Conservation (phyloP, 1,140 invertebrate species). For the Cydia amplana region DNA sequence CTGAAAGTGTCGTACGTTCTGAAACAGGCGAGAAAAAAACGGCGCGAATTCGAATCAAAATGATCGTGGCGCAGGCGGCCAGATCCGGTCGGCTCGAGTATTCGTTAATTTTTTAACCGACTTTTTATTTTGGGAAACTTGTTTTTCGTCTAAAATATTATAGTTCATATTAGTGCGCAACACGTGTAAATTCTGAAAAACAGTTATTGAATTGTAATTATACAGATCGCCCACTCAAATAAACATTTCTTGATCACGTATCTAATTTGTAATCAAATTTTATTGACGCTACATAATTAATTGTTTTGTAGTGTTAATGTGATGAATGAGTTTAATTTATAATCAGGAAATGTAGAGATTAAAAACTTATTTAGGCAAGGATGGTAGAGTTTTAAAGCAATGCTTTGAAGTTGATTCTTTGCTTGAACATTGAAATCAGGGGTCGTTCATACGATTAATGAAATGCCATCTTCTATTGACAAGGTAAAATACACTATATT, state of each 20-base stretch:
- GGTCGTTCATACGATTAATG: constrained; percentile 36
- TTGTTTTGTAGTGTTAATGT: background rate
- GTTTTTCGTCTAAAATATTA: constrained; percentile 3
- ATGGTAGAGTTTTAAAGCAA: constrained; percentile 22
- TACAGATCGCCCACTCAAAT: constrained; percentile 6
- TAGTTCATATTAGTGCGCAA: background rate
- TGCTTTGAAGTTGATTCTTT: constrained; percentile 41
- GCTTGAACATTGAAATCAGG: constrained; percentile 52
- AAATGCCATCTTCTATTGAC: constrained; percentile 1
- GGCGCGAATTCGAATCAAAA: constrained; percentile 44
- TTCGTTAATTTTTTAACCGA: background rate
- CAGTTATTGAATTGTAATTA: background rate
- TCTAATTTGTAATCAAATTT: background rate
- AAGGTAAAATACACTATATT: background rate
- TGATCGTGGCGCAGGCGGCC: constrained; percentile 34
- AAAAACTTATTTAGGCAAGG: background rate
- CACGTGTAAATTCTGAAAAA: background rate
- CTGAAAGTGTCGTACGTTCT: constrained; percentile 23
- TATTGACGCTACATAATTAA: constrained; percentile 4
- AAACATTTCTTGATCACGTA: background rate
- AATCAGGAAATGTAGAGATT: constrained; percentile 16
- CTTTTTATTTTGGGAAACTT: background rate
- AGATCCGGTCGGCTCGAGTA: constrained; percentile 20
- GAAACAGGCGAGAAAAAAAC: constrained; percentile 39
- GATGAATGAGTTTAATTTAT: background rate